Conservation (phyloP, 2,888 invertebrate genomes). For the Thymelicus sylvestris region DNA sequence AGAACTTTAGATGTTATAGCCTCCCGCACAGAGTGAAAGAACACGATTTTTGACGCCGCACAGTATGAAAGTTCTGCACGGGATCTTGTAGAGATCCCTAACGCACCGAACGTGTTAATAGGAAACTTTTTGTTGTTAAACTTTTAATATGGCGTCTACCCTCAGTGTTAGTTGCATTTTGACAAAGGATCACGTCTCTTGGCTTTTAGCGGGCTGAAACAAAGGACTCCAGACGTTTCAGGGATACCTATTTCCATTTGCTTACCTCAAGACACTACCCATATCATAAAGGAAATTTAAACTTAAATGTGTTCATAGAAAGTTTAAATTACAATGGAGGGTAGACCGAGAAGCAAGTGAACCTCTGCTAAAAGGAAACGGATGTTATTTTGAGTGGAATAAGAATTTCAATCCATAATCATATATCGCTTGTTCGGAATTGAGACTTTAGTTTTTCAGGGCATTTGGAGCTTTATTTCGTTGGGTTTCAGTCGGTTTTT, state of each 20-base stretch:
- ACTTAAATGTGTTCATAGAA: conserved; percentile 40
- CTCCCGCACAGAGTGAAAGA: no score
- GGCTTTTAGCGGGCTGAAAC: conserved; percentile 59
- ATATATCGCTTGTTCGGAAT: conserved; percentile 67
- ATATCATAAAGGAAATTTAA: conserved; percentile 38
- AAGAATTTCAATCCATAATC: conserved; percentile 79
- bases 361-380: conserved; percentile 78
- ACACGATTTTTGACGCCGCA: no score
- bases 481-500: conserved; percentile 46
- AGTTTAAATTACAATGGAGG: conserved; percentile 39
- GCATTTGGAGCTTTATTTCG: conserved; percentile 45
- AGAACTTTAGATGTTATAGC: no score
- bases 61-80: no score
- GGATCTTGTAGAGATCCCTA: no score
- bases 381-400: conserved; percentile 81
- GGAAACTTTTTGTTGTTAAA: conserved; percentile 7
- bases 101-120: no score
- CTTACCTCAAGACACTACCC: conserved; percentile 48
- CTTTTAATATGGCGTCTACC: conserved; percentile 8
- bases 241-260: conserved; percentile 51
- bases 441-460: conserved; percentile 47
- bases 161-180: conserved; percentile 23
- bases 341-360: conserved; percentile 51
- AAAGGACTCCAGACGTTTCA: conserved; percentile 55
- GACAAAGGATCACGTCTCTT: conserved; percentile 47